Conservation (phyloP, 2,113 vertebrate species). For the Seriola rivoliana region DNA sequence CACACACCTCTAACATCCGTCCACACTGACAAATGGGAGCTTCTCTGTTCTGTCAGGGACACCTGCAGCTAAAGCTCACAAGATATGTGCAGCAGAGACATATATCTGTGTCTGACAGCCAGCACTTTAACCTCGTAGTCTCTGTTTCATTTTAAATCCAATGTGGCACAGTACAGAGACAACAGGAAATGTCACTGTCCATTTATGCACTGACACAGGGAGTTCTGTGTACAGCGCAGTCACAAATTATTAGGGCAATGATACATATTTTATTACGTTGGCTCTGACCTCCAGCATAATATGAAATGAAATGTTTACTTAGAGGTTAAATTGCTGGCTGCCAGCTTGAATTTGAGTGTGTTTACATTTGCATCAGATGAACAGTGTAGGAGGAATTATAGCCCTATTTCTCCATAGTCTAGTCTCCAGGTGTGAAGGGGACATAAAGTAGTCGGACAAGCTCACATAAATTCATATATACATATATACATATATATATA, state of each 20-base stretch:
- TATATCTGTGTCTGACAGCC: constrained; percentile 7
- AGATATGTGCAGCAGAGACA: constrained; percentile 12
- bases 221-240: not conserved
- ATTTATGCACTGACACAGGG: not conserved
- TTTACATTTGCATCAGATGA: constrained; percentile 11
- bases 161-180: not conserved
- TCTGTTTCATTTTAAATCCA: constrained; percentile 17
- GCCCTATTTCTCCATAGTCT: not conserved
- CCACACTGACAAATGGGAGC: constrained; percentile 48
- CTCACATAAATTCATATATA: not conserved
- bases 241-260: not conserved
- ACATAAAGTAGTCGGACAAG: not conserved
- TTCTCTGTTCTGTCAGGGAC: constrained; percentile 44
- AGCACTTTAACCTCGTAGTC: constrained; percentile 17
- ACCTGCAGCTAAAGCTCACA: constrained; percentile 47
- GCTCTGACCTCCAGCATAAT: not conserved
- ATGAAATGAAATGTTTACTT: not conserved
- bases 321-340: constrained; percentile 11
- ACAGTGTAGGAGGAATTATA: not conserved
- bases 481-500: not conserved
- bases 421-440: not conserved
- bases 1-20: constrained; percentile 16
- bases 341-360: constrained; percentile 8
- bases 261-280: not conserved
- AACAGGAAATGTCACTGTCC: not conserved